A percentile compares a stretch with the other conserved stretches of the same genome.
phyloP scores from a whole-genome alignment of 2,797 vertebrate species.

The Iguana delicatissima region DNA sequence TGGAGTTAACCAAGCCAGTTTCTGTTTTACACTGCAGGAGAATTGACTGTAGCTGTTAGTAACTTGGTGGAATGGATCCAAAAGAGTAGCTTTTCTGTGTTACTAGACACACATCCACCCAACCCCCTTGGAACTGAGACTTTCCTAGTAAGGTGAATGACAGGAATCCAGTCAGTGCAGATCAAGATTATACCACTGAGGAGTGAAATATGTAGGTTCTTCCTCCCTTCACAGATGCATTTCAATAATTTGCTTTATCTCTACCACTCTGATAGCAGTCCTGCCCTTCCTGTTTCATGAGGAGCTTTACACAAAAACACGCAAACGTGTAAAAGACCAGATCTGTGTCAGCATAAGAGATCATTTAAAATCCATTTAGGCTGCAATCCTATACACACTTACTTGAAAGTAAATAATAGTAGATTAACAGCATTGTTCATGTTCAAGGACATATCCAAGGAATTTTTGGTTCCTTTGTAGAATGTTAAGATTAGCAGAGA shows the following conservation, averaged over 20 bases:
- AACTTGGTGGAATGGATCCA: too few species aligned
- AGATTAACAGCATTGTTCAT: background rate
- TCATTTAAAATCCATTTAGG: background rate
- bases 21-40: background rate
- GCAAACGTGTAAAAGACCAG: background rate
- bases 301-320: background rate
- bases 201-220: background rate
- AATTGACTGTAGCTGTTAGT: background rate
- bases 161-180: background rate
- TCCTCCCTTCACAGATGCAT: background rate
- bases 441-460: slow-evolving; percentile 3
- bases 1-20: background rate
- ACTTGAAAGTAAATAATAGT: background rate
- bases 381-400: background rate
- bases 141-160: background rate
- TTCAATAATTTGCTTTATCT: background rate
- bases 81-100: background rate
- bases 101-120: background rate
- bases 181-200: background rate
- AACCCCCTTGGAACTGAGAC: background rate
- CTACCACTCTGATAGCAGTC: slow-evolving; percentile 23
- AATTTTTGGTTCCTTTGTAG: slow-evolving; percentile 26
- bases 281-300: background rate
- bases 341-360: background rate
- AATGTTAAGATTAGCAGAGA: background rate